These are phyloP conservation scores for Gila robusta DNA, from an alignment of 2,797 vertebrate genomes.

Conservation along the genomic window DNA sequence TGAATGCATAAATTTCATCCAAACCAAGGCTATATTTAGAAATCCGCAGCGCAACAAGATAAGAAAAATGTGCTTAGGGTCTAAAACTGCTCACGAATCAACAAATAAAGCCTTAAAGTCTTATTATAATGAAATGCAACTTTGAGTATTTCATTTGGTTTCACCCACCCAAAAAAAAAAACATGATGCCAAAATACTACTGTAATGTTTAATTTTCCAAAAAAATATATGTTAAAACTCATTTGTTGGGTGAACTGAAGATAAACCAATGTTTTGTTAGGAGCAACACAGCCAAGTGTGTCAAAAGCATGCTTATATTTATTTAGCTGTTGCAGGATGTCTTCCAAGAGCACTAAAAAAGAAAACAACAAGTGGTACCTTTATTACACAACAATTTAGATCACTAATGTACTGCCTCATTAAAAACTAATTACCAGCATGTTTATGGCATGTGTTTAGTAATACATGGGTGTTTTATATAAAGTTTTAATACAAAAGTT, in stretches of 20 bases:
- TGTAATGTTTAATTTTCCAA: neutral
- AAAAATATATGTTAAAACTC: constrained; percentile 2
- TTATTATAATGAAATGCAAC: neutral
- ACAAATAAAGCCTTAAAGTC: neutral
- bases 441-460: neutral
- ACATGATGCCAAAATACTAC: neutral
- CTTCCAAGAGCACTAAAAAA: constrained; percentile 30
- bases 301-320: constrained; percentile 52
- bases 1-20: constrained; percentile 49
- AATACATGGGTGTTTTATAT: neutral
- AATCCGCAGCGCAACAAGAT: constrained; percentile 45
- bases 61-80: constrained; percentile 18
- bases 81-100: neutral
- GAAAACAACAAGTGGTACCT: constrained; percentile 6
- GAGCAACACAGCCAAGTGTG: constrained; percentile 49
- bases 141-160: neutral
- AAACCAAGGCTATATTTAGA: constrained; percentile 49
- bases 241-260: neutral
- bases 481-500: neutral
- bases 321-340: constrained; percentile 41
- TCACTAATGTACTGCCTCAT: neutral
- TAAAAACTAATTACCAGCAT: neutral
- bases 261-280: constrained; percentile 31
- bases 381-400: constrained; percentile 2
- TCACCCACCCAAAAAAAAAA: neutral